Percentiles rank a stretch among this genome's conserved stretches.
These are phyloP conservation scores for Panurus biarmicus DNA, from an alignment of 2,113 vertebrate genomes.

Conservation along the genomic window DNA sequence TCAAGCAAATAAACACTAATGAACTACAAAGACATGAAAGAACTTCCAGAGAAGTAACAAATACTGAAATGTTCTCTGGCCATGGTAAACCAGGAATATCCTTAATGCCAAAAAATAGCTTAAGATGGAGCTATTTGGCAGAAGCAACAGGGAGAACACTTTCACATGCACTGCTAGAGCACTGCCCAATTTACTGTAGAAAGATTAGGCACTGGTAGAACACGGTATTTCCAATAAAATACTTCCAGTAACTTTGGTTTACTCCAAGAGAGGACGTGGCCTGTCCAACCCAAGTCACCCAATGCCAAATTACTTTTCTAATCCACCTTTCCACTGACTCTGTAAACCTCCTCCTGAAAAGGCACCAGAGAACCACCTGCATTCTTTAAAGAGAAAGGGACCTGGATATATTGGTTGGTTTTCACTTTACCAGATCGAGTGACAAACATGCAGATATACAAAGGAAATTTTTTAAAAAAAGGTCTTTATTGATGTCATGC, in stretches of 20 bases:
- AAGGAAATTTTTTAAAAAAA: neutral
- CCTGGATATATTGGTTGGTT: neutral
- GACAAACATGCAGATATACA: neutral
- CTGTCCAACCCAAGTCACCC: neutral
- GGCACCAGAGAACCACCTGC: neutral
- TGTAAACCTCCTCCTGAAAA: neutral
- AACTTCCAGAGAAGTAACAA: neutral
- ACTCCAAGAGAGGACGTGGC: neutral
- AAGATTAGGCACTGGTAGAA: neutral
- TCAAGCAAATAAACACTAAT: neutral
- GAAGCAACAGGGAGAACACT: neutral
- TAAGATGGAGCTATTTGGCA: neutral
- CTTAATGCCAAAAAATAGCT: neutral
- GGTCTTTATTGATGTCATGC: constrained; percentile 33
- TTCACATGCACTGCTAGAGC: neutral
- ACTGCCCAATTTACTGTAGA: neutral
- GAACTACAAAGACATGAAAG: neutral
- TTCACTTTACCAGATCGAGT: neutral
- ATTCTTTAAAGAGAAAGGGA: neutral
- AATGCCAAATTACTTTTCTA: neutral
- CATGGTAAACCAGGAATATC: neutral
- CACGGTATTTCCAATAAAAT: neutral
- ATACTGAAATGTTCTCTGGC: neutral
- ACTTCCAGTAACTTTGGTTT: neutral
- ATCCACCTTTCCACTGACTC: neutral